These are phyloP conservation scores for Labia minor DNA, from an alignment of 2,888 invertebrate species.

Conservation along the genomic window DNA sequence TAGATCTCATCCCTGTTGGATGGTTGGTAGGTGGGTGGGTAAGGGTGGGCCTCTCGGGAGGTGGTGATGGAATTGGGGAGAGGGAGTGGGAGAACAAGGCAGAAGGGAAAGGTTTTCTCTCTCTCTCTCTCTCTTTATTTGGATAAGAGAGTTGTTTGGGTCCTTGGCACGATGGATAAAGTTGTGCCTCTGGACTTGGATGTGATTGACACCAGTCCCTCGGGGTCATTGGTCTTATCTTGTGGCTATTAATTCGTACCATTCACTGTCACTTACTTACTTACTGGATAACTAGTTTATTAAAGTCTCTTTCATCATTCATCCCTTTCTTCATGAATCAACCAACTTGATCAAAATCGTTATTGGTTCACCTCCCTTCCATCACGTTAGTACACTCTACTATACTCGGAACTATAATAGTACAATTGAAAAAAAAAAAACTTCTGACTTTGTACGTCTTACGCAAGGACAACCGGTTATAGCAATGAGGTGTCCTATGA, in stretches of 20 bases:
- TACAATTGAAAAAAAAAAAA: too few relatives aligned
- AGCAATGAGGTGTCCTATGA: too few relatives aligned
- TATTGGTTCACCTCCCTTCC: too few relatives aligned
- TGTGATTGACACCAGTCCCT: neutral
- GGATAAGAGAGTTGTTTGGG: neutral
- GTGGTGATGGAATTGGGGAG: too few relatives aligned
- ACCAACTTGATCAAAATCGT: neutral
- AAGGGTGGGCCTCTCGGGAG: too few relatives aligned
- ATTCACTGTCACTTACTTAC: neutral
- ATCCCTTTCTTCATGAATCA: neutral
- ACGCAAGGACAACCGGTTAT: too few relatives aligned
- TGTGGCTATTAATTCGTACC: neutral
- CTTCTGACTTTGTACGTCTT: too few relatives aligned
- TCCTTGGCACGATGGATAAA: conserved; percentile 1
- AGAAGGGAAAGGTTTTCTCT: too few relatives aligned
- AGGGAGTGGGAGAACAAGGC: too few relatives aligned
- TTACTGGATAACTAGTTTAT: neutral
- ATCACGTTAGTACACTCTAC: too few relatives aligned
- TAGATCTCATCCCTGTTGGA: neutral
- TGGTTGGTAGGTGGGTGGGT: too few relatives aligned
- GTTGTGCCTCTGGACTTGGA: conserved; percentile 2
- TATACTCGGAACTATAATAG: too few relatives aligned
- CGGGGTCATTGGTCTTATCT: conserved; percentile 5
- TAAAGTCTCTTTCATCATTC: neutral
- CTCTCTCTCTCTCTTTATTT: neutral